phyloP scores from a whole-genome alignment of 2,888 invertebrate species.

The Teleiodes luculella region DNA sequence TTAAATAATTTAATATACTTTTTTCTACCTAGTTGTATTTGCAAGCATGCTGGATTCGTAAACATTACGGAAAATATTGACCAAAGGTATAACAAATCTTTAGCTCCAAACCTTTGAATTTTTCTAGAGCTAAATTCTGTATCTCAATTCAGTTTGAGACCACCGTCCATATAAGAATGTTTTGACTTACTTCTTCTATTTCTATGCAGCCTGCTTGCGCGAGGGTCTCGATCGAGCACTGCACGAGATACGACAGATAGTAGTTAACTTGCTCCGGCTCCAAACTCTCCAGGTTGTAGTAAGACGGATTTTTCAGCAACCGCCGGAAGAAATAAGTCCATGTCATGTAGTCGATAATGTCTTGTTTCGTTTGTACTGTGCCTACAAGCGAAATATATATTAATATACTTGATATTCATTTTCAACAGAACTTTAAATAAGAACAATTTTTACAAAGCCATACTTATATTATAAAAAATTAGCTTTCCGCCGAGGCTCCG shows the following conservation, averaged over 20 bases:
- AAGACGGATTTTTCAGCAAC: conserved; percentile 93
- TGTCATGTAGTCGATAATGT: conserved; percentile 96
- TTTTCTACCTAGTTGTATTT: no score
- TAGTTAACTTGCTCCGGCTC: conserved; percentile 83
- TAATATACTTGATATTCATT: background rate
- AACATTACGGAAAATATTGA: no score
- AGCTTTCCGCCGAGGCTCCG: no score
- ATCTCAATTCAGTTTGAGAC: no score
- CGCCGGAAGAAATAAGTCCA: conserved; percentile 99
- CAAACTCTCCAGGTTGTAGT: conserved; percentile 88
- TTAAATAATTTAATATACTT: no score
- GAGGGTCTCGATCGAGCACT: conserved; percentile 86
- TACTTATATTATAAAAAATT: no score
- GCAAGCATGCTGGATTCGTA: no score
- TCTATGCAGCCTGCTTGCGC: conserved; percentile 87
- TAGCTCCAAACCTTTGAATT: no score
- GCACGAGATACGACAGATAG: conserved; percentile 90
- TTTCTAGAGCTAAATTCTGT: no score
- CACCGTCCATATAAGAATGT: no score
- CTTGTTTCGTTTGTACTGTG: conserved; percentile 94
- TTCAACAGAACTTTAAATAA: no score
- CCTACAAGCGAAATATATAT: conserved; percentile 71
- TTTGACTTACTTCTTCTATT: conserved; percentile 81
- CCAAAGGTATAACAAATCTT: no score
- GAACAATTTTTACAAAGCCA: background rate